Percentiles rank a stretch among this genome's conserved stretches.
These are phyloP conservation scores for Drosophila ezoana DNA, from an alignment of 2,888 invertebrate species.

Conservation along the genomic window DNA sequence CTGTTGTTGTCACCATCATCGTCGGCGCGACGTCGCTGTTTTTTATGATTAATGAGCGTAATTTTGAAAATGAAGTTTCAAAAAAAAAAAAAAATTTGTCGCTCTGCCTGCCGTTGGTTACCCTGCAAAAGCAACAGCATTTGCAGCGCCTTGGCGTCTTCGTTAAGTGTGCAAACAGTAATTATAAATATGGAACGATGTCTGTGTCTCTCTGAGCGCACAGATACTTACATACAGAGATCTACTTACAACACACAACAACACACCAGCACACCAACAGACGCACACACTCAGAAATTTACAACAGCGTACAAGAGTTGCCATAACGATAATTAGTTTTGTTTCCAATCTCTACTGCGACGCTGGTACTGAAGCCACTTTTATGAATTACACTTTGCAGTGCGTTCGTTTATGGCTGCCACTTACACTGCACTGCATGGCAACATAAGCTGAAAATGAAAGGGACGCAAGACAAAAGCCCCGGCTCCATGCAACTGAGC, in stretches of 20 bases:
- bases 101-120: constrained; percentile 7
- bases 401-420: constrained; percentile 34
- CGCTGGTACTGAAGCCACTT: constrained; percentile 41
- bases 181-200: constrained; percentile 66
- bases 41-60: constrained; percentile 69
- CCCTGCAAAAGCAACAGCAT: constrained; percentile 23
- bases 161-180: constrained; percentile 75
- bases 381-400: constrained; percentile 48
- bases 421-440: constrained; percentile 41
- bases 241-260: not conserved
- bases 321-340: constrained; percentile 75
- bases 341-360: constrained; percentile 57
- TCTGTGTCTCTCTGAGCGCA: constrained; percentile 17
- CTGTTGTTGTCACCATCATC: constrained; percentile 29
- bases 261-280: constrained; percentile 7
- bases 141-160: constrained; percentile 47
- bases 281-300: constrained; percentile 12
- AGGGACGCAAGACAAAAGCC: constrained; percentile 8
- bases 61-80: constrained; percentile 70
- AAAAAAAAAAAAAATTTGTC: constrained; percentile 37
- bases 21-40: constrained; percentile 20
- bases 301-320: constrained; percentile 53
- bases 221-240: constrained; percentile 1
- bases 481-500: not conserved
- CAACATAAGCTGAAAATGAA: constrained; percentile 5